These are phyloP conservation scores for Aix galericulata DNA, from an alignment of 2,113 vertebrate genomes.

Conservation along the genomic window DNA sequence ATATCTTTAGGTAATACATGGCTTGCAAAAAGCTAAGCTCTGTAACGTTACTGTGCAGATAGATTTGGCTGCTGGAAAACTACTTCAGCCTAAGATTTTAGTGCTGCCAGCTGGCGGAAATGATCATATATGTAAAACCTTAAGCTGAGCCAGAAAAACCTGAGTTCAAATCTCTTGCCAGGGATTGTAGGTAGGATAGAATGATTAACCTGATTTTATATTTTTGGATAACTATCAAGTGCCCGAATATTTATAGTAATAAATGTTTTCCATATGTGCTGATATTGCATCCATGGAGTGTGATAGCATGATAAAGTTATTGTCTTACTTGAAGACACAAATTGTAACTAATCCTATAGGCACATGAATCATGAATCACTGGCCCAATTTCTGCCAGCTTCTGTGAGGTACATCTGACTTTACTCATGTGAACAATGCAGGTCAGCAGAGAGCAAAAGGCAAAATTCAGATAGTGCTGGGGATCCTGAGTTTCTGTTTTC, in stretches of 20 bases:
- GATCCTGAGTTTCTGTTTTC: background rate
- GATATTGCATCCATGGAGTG: slow-evolving; percentile 49
- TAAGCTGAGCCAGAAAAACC: slow-evolving; percentile 68
- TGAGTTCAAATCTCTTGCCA: slow-evolving; percentile 71
- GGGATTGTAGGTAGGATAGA: slow-evolving; percentile 68
- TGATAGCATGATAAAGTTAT: slow-evolving; percentile 38
- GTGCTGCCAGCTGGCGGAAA: slow-evolving; percentile 58
- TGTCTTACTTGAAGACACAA: slow-evolving; percentile 26
- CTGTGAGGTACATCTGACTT: slow-evolving; percentile 20
- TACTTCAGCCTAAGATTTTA: slow-evolving; percentile 32
- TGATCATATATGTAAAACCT: slow-evolving; percentile 56
- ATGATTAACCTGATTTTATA: slow-evolving; percentile 75
- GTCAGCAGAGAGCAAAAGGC: slow-evolving; percentile 53
- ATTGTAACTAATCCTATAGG: slow-evolving; percentile 58
- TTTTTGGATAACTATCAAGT: slow-evolving; percentile 71
- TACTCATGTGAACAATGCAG: slow-evolving; percentile 18
- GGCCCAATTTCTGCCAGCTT: slow-evolving; percentile 42
- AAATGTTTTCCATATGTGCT: slow-evolving; percentile 76
- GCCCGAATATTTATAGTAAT: slow-evolving; percentile 70
- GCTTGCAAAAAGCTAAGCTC: slow-evolving; percentile 57
- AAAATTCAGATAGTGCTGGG: slow-evolving; percentile 19
- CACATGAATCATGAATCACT: slow-evolving; percentile 27
- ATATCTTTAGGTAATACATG: slow-evolving; percentile 57
- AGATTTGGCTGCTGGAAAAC: slow-evolving; percentile 50
- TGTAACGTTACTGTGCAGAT: background rate